phyloP scores from a whole-genome alignment of 2,113 vertebrate genomes.

The Scalopus aquaticus region DNA sequence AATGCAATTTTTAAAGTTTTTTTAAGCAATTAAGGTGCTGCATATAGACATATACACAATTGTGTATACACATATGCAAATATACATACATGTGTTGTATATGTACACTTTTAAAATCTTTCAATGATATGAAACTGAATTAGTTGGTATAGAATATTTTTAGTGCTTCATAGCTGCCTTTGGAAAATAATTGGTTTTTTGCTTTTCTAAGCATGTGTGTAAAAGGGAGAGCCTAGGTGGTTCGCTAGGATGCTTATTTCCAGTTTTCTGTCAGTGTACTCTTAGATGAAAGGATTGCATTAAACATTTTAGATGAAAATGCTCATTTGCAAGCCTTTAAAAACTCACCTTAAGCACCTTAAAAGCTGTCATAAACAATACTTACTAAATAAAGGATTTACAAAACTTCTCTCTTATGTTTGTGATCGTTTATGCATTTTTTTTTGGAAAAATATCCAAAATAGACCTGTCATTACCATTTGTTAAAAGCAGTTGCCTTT shows the following conservation, averaged over 20 bases:
- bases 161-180: background rate
- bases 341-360: background rate
- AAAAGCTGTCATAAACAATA: slow-evolving; percentile 61
- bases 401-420: slow-evolving; percentile 58
- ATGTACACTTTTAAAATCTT: background rate
- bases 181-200: background rate
- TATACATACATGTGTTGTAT: fast-evolving
- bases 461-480: background rate
- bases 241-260: background rate
- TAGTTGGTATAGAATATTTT: background rate
- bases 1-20: slow-evolving; percentile 1
- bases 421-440: slow-evolving; percentile 6
- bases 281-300: background rate
- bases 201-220: background rate
- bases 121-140: slow-evolving; percentile 43
- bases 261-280: background rate
- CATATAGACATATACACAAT: background rate
- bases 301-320: background rate
- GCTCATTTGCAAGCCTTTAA: background rate
- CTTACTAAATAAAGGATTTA: slow-evolving; percentile 69
- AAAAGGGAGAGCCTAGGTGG: background rate
- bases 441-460: background rate
- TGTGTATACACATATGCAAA: background rate
- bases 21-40: background rate
- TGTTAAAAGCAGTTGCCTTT: background rate